Percentiles rank a stretch among this genome's conserved stretches.
phyloP scores from a whole-genome alignment of 2,797 vertebrate genomes.

The Propithecus perrieri region DNA sequence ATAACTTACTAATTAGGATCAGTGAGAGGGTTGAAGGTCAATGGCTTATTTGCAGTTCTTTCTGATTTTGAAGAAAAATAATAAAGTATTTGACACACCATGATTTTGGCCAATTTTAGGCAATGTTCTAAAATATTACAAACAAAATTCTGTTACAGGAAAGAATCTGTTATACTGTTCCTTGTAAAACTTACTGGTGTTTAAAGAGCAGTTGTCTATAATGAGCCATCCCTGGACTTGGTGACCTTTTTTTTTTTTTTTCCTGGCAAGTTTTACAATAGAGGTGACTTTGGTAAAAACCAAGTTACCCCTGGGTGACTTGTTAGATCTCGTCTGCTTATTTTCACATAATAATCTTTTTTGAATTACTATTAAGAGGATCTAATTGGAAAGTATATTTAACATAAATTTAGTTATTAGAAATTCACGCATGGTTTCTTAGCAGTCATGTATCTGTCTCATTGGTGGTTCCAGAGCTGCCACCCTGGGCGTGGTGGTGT shows the following conservation, averaged over 20 bases:
- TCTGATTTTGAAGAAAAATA: slow-evolving; percentile 21
- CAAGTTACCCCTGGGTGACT: background rate
- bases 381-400: slow-evolving; percentile 18
- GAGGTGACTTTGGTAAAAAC: background rate
- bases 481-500: background rate
- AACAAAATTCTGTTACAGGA: background rate
- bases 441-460: background rate
- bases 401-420: background rate
- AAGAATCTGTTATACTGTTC: background rate
- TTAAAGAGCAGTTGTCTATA: background rate
- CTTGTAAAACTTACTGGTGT: background rate
- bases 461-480: background rate
- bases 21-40: background rate
- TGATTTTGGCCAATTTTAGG: background rate
- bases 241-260: background rate
- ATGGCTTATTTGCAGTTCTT: background rate
- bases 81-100: background rate
- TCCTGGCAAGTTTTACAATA: background rate
- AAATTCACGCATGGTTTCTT: background rate
- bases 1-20: background rate
- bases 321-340: background rate
- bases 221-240: background rate
- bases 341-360: background rate
- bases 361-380: background rate
- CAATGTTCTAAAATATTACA: background rate